Evolutionary conservation across 2,888 invertebrate species (phyloP).

Genomic region (Dasypogon diadema): DNA sequence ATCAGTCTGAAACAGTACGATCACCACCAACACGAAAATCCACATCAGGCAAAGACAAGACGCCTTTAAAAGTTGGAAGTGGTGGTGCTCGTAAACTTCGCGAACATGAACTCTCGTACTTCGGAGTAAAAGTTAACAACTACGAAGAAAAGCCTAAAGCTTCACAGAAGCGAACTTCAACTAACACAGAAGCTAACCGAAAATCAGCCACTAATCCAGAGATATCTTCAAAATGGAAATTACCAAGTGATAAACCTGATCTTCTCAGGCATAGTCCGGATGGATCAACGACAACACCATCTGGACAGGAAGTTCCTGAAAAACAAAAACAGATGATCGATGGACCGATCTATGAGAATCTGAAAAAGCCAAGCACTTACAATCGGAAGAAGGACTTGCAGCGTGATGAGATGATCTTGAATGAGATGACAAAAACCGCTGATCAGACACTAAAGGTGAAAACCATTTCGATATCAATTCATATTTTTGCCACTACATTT

Average conservation of each 20-base stretch:
- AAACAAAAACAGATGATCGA: constrained; percentile 51
- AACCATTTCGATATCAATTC: neutral
- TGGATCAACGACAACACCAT: constrained; percentile 58
- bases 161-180: constrained; percentile 1
- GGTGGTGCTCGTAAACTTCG: constrained; percentile 71
- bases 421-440: constrained; percentile 73
- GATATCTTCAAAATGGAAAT: constrained; percentile 63
- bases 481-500: neutral
- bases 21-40: constrained; percentile 13
- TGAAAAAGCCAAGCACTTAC: constrained; percentile 60
- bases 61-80: constrained; percentile 64
- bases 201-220: constrained; percentile 50
- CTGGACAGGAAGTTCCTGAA: constrained; percentile 20
- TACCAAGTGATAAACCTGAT: constrained; percentile 66
- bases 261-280: constrained; percentile 65
- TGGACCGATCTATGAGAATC: constrained; percentile 66
- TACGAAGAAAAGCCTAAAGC: constrained; percentile 43
- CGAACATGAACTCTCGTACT: constrained; percentile 74
- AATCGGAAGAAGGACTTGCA: constrained; percentile 65
- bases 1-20: constrained; percentile 21
- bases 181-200: constrained; percentile 49
- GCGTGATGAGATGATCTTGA: constrained; percentile 69
- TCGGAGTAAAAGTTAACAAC: constrained; percentile 68
- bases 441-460: constrained; percentile 71
- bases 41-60: constrained; percentile 51